Base-by-base conservation (phyloP, 2,113 vertebrate genomes). In the Telmatochromis sp. region DNA sequence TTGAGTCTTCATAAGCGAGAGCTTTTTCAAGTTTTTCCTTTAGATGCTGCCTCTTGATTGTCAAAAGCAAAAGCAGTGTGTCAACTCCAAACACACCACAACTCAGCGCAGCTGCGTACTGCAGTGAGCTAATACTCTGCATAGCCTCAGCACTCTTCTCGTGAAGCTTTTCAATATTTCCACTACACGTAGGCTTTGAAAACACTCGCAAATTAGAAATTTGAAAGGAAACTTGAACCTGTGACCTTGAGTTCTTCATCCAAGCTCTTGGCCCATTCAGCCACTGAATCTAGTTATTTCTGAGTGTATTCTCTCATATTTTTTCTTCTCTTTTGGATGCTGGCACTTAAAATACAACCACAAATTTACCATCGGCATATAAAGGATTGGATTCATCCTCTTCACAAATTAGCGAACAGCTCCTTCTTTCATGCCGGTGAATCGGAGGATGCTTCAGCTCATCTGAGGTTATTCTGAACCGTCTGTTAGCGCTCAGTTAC, bases 1-100 rank as follows among this genome's bases (percentile, higher is more conserved):
- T 87, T 87, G 86, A 91, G 87, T 65, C 82, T 81, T 49, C 79
- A 15, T 23, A 14, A 60, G 85, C 53, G 55, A 88, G 86, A 70
- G 88, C 83, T 89, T 90, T 90, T 90, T 92, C 82, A 93, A 86
- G 85, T 85, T 85, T 60, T 88, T 54, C 60, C 81, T 86, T 91
- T 51, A 88, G 83, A 90, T 89, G 90, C 68, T 33, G 37, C 68
- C 87, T 88, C 73, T 35, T 53, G 82, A 88, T 91, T 87, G 84
- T 92, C 92, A 86, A 86, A 87, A 85, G 84, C 81, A 82, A 84
- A 86, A 84, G 84, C 53, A 9, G 60, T 15, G 84, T 88, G 82
- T 93, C 82, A 82, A 63, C 90, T 82, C n/a, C n/a, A 78, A 83
- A 83, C 80, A 68, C 4, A 2, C 49, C 49, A 26, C 19, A 35